Evolutionary conservation across 2,797 vertebrate genomes (phyloP).

Genomic region (Clarias fuscus): DNA sequence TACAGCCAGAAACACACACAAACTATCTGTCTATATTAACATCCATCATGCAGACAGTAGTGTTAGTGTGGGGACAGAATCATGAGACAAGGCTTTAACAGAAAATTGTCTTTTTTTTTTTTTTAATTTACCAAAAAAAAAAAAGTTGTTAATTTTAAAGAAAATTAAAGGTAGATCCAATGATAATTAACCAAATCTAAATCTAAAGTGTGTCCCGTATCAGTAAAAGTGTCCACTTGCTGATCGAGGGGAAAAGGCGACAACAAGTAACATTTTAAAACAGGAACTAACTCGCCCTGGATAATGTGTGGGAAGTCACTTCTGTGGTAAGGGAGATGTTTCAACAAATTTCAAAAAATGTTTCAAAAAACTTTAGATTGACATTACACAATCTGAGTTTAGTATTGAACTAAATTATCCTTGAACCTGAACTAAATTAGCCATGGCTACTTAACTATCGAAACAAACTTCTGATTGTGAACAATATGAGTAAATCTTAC

Average conservation of each 20-base stretch:
- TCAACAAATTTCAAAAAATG: no score
- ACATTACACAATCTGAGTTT: background rate
- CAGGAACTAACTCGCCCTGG: background rate
- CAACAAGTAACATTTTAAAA: background rate
- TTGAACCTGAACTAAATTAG: background rate
- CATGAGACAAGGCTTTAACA: background rate
- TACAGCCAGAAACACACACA: background rate
- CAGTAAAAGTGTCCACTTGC: background rate
- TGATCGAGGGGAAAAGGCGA: background rate
- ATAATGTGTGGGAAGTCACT: background rate
- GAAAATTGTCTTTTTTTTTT: background rate
- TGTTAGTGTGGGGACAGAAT: background rate
- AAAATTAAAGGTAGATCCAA: background rate
- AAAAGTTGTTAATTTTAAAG: background rate
- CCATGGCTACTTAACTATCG: background rate
- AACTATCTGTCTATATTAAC: background rate
- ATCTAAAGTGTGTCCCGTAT: background rate
- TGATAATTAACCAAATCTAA: background rate
- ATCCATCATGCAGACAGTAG: conserved; percentile 21
- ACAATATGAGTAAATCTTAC: background rate
- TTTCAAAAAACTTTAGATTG: background rate
- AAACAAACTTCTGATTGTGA: background rate
- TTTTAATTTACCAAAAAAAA: background rate
- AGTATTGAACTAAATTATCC: background rate
- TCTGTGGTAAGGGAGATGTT: background rate